Conservation (phyloP, 2,888 invertebrate genomes). For the Idaea straminata region DNA sequence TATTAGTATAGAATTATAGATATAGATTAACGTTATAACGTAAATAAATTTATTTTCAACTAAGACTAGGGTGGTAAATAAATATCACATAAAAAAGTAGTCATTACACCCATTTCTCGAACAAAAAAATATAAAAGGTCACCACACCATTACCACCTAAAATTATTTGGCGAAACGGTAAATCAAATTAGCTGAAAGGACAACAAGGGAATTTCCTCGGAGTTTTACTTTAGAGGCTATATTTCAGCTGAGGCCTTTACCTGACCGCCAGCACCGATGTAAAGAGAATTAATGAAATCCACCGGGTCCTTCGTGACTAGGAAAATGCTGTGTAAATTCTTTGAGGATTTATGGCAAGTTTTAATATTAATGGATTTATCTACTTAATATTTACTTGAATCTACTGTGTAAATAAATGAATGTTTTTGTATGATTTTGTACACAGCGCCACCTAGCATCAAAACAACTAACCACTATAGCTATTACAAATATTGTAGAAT, state of each 20-base stretch:
- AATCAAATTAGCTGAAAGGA: conserved; percentile 40
- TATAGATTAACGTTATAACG: too few species aligned
- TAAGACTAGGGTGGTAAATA: not conserved
- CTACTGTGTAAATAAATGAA: too few species aligned
- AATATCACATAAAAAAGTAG: not conserved
- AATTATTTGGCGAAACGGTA: conserved; percentile 10
- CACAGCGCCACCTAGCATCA: too few species aligned
- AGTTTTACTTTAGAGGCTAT: conserved; percentile 34
- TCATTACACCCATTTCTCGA: not conserved
- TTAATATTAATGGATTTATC: not conserved
- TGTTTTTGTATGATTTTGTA: too few species aligned
- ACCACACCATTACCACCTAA: not conserved
- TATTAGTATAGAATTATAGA: too few species aligned
- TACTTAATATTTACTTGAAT: too few species aligned
- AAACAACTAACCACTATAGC: too few species aligned
- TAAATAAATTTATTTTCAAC: not conserved
- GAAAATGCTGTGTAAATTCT: not conserved
- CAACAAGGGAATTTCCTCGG: conserved; percentile 31
- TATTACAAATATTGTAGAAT: too few species aligned
- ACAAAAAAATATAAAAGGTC: conserved; percentile 7
- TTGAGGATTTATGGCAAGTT: not conserved
- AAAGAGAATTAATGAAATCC: conserved; percentile 51
- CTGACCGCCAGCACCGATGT: conserved; percentile 36
- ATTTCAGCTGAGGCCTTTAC: conserved; percentile 35
- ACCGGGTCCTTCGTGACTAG: not conserved